Percentiles rank a stretch among this genome's conserved stretches.
Evolutionary conservation across 2,888 invertebrate genomes (phyloP).

Genomic region (Cryptosula pallasiana): DNA sequence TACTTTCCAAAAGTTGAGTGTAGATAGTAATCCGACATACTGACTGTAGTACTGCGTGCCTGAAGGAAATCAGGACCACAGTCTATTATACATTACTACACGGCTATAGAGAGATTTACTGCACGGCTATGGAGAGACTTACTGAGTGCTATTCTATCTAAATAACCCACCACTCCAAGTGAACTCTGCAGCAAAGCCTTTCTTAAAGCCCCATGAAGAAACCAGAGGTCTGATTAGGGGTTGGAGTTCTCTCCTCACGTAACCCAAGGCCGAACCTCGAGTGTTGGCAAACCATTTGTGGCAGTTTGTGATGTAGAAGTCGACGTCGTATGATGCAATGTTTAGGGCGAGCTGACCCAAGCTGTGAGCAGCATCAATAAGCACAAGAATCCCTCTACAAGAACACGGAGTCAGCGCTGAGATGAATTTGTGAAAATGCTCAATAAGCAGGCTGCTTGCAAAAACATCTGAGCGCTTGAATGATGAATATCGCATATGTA

Average conservation of each 20-base stretch:
- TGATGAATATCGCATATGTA: too few relatives aligned
- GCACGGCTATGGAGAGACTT: too few relatives aligned
- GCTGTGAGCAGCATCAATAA: conserved; percentile 51
- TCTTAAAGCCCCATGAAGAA: conserved; percentile 49
- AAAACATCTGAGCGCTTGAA: too few relatives aligned
- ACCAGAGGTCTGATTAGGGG: conserved; percentile 38
- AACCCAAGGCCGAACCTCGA: conserved; percentile 48
- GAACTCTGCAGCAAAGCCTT: conserved; percentile 49
- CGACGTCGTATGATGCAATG: conserved; percentile 32
- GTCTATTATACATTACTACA: too few relatives aligned
- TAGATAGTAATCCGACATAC: background rate
- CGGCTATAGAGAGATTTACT: too few relatives aligned
- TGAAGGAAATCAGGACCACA: background rate
- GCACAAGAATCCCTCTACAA: conserved; percentile 38
- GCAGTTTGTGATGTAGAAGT: conserved; percentile 47
- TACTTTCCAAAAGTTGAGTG: conserved; percentile 23
- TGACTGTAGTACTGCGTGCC: conserved; percentile 22
- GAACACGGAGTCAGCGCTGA: too few relatives aligned
- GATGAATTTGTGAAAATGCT: background rate
- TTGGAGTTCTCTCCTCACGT: conserved; percentile 39
- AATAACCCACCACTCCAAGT: conserved; percentile 52
- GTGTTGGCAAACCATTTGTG: conserved; percentile 52
- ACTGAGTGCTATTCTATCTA: too few relatives aligned
- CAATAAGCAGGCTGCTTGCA: too few relatives aligned
- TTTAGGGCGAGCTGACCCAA: conserved; percentile 38